Percentiles rank a stretch among this genome's conserved stretches.
Conservation (phyloP, 2,797 vertebrate genomes). For the Podargus strigoides region DNA sequence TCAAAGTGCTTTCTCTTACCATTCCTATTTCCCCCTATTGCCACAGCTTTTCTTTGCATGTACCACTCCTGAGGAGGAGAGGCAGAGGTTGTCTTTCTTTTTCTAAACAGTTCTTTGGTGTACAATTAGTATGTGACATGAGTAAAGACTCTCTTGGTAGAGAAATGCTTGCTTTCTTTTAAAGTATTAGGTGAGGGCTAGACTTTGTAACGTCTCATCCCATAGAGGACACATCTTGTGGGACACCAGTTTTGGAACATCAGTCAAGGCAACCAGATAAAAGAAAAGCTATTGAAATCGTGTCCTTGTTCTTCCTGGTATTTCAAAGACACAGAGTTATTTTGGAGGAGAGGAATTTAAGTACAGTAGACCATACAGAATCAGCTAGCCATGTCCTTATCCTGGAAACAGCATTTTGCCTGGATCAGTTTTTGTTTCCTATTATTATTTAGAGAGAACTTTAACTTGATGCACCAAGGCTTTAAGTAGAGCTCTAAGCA, state of each 20-base stretch:
- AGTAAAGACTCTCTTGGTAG: constrained; percentile 10
- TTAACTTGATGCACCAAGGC: neutral
- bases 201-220: constrained; percentile 67
- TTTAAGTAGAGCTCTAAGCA: neutral
- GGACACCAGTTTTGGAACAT: constrained; percentile 53
- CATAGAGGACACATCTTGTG: constrained; percentile 65
- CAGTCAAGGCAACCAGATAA: constrained; percentile 2
- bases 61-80: neutral
- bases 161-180: neutral
- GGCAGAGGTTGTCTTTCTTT: neutral
- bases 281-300: neutral
- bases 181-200: neutral
- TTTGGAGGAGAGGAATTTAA: neutral
- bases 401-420: neutral
- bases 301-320: neutral
- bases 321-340: neutral
- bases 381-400: neutral
- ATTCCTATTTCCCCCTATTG: neutral
- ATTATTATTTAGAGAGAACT: neutral
- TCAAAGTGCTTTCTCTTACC: neutral
- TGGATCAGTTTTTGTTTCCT: neutral
- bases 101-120: constrained; percentile 8
- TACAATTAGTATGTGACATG: constrained; percentile 77
- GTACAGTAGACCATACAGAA: neutral
- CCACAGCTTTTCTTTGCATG: constrained; percentile 17